Conservation (phyloP, 2,797 vertebrate genomes). For the Labeo calbasu region DNA sequence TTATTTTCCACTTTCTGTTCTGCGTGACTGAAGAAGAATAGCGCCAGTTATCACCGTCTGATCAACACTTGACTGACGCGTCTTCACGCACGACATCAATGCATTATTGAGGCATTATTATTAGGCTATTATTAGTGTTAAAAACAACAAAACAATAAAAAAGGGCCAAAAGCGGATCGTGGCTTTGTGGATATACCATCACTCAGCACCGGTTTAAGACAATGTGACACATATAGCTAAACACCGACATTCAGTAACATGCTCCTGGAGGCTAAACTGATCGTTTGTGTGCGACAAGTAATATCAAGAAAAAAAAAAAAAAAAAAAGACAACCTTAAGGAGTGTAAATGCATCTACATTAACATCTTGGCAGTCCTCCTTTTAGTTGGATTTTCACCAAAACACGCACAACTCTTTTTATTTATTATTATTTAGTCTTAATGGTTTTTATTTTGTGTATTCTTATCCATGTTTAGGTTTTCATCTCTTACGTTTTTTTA, state of each 20-base stretch:
- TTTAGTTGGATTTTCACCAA: too few relatives aligned
- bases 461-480: background rate
- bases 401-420: background rate
- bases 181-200: background rate
- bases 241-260: background rate
- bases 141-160: background rate
- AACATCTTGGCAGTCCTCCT: background rate
- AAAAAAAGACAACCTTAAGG: background rate
- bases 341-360: background rate
- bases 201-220: background rate
- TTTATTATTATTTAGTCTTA: background rate
- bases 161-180: background rate
- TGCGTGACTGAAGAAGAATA: slow-evolving; percentile 84
- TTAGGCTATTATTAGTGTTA: background rate
- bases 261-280: background rate
- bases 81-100: background rate
- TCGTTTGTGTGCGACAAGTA: background rate
- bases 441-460: background rate
- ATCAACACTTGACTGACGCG: slow-evolving; percentile 73
- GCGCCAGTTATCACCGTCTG: slow-evolving; percentile 82
- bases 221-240: background rate
- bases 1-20: slow-evolving; percentile 80
- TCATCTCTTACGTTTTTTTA: background rate
- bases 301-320: background rate
- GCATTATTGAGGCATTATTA: too few relatives aligned